phyloP scores from a whole-genome alignment of 2,113 vertebrate species.

The Microtus richardsoni region DNA sequence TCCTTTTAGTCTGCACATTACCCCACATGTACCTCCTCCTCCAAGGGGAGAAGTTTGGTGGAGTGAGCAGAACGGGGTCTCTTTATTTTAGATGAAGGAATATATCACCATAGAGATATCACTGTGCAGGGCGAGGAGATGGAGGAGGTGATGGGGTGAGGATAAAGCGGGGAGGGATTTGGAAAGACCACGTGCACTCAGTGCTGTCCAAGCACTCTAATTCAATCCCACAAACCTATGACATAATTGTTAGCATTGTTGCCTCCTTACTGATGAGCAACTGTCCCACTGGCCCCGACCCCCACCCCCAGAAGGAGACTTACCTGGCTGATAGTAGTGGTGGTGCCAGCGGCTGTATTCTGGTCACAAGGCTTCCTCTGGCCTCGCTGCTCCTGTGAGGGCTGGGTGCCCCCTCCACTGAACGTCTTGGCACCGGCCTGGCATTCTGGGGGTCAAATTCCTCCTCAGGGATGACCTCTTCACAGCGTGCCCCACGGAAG shows the following conservation, averaged over 20 bases:
- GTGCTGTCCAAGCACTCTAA: neutral
- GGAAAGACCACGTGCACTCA: neutral
- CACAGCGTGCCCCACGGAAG: conserved; percentile 87
- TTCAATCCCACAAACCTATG: neutral
- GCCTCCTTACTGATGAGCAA: neutral
- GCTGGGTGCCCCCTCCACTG: neutral
- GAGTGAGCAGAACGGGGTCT: neutral
- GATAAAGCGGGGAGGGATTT: neutral
- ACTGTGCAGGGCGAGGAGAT: too few species aligned
- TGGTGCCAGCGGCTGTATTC: neutral
- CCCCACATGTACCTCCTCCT: neutral
- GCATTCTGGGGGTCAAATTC: conserved; percentile 84
- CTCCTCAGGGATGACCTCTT: conserved; percentile 87
- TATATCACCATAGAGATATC: neutral
- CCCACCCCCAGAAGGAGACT: conserved; percentile 50
- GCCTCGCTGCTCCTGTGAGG: conserved; percentile 71
- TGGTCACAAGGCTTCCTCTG: conserved; percentile 41
- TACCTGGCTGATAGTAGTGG: conserved; percentile 68
- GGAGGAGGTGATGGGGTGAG: too few species aligned
- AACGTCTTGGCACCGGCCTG: conserved; percentile 71
- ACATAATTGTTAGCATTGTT: fast-evolving
- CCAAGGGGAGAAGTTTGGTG: neutral
- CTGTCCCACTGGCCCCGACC: neutral
- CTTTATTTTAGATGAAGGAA: neutral
- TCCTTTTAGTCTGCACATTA: neutral